Evolutionary conservation across 2,888 invertebrate species (phyloP), one percentile per base, ranked within the genome.

Genomic region (Campoplex capitator): DNA sequence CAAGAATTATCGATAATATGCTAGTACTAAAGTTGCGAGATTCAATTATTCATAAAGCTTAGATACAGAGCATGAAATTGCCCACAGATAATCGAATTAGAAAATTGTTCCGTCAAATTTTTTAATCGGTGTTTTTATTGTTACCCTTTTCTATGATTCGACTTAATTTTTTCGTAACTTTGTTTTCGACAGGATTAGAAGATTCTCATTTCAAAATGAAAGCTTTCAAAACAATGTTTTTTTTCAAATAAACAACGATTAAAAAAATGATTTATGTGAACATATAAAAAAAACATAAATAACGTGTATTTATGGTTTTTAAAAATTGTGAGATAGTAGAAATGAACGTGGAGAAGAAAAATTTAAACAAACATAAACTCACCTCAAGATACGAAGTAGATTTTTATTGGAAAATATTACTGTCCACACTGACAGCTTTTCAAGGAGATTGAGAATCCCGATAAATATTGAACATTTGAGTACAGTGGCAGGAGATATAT

Each of bases 331-430:
- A 32, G 32, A 32, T 16, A 11, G 8, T 54, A n/a, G n/a, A n/a
- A 4, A 3, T 58, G 13, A 58, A 11, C 58, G 13, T 23, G 11
- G 4, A n/a, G 16, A 45, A 42, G 7, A 54, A 18, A 11, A 9
- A 3, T 28, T 45, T 3, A 71, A 65, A 65, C 54, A 62, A 9
- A 48, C n/a, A n/a, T n/a, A n/a, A 62, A 76, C 76, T 76, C n/a
- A 76, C 76, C 76, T 76, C 16, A 62, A 45, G 48, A 35, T 9
- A 45, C 32, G 62, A 76, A 65, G 48, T 3, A 48, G 54, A 48
- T 76, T 45, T 28, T 42, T 62, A n/a, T 58, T 18, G 32, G 4
- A n/a, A 32, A 32, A 76, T 28, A 16, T 32, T 9, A 42, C 9
- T 8, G 16, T 45, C 32, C 32, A 23, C 45, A 48, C 62, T 28